phyloP scores from a whole-genome alignment of 2,797 vertebrate genomes.

The Melanotaenia pygmaea region DNA sequence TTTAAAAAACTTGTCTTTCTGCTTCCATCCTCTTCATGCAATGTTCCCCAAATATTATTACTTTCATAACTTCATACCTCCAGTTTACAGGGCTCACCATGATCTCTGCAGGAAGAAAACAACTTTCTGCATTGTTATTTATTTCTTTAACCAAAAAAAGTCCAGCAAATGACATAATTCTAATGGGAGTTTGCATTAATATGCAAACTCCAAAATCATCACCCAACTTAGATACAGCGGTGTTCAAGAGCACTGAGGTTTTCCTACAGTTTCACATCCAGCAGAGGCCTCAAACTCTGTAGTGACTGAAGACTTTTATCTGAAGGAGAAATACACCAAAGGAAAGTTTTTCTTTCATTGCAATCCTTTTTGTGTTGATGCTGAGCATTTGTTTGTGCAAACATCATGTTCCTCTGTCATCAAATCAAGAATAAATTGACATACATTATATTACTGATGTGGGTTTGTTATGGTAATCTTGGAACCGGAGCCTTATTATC shows the following conservation, averaged over 20 bases:
- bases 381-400: neutral
- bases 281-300: neutral
- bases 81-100: neutral
- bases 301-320: neutral
- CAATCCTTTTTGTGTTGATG: neutral
- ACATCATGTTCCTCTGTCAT: neutral
- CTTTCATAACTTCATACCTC: neutral
- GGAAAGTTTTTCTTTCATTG: no score
- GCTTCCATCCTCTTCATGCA: neutral
- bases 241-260: neutral
- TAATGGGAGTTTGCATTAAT: neutral
- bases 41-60: neutral
- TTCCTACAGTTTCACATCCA: neutral
- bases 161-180: neutral
- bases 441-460: neutral
- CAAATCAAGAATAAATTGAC: neutral
- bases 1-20: neutral
- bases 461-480: neutral
- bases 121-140: neutral
- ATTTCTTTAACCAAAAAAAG: conserved; percentile 2
- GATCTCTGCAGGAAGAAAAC: neutral
- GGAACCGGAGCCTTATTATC: neutral
- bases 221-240: neutral
- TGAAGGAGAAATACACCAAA: neutral
- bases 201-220: conserved; percentile 13